phyloP scores from a whole-genome alignment of 2,113 vertebrate species.

The Planiliza haematocheilus region DNA sequence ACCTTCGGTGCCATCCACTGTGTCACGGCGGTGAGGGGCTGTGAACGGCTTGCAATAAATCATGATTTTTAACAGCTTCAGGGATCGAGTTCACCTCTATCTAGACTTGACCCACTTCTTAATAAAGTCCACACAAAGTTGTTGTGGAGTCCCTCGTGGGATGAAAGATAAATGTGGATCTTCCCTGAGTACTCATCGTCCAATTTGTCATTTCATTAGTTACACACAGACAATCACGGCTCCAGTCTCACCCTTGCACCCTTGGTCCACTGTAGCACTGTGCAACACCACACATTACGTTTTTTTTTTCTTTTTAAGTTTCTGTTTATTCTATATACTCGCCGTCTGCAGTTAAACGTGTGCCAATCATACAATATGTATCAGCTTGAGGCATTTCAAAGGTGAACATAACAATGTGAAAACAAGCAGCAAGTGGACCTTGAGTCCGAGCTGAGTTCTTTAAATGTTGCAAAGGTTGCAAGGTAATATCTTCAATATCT shows the following conservation, averaged over 20 bases:
- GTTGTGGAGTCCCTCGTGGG: constrained; percentile 45
- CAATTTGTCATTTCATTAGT: constrained; percentile 50
- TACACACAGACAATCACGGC: constrained; percentile 9
- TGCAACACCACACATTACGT: neutral
- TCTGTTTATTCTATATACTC: neutral
- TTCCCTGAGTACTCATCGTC: constrained; percentile 42
- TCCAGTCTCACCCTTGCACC: neutral
- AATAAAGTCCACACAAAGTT: constrained; percentile 60
- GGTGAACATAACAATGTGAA: neutral
- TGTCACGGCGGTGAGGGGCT: constrained; percentile 39
- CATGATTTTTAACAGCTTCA: constrained; percentile 58
- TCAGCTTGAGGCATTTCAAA: neutral
- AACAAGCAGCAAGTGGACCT: too few relatives aligned
- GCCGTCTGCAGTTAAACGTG: neutral
- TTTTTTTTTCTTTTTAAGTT: neutral
- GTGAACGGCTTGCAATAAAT: constrained; percentile 69
- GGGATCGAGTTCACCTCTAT: constrained; percentile 66
- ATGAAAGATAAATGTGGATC: constrained; percentile 64
- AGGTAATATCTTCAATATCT: too few relatives aligned
- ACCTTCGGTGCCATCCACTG: constrained; percentile 57
- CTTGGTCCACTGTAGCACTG: neutral
- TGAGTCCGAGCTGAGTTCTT: neutral
- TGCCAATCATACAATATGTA: neutral
- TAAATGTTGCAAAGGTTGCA: too few relatives aligned
- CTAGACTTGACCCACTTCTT: constrained; percentile 72